phyloP scores from a whole-genome alignment of 2,113 vertebrate species.

The Peromyscus leucopus region DNA sequence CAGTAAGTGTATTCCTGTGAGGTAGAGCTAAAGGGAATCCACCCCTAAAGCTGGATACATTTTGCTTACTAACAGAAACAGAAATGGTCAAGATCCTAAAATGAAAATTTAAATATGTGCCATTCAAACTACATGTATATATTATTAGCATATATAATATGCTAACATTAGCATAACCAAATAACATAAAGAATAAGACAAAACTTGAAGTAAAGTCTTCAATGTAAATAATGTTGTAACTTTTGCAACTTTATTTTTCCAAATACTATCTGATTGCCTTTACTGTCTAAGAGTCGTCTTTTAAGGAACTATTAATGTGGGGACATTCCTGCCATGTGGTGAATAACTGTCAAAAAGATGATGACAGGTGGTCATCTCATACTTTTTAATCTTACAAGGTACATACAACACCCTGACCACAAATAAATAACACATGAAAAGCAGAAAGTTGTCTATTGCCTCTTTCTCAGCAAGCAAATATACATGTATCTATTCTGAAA shows the following conservation, averaged over 20 bases:
- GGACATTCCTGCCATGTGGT: not conserved
- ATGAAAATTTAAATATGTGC: constrained; percentile 72
- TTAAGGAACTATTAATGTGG: constrained; percentile 1
- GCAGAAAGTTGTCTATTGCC: not conserved
- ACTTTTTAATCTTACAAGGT: constrained; percentile 56
- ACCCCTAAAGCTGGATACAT: constrained; percentile 71
- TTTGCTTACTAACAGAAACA: constrained; percentile 82
- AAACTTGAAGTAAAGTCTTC: constrained; percentile 68
- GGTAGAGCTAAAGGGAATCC: constrained; percentile 62
- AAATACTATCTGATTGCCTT: constrained; percentile 11
- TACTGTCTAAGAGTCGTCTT: constrained; percentile 27
- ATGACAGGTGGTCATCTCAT: not conserved
- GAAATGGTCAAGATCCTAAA: constrained; percentile 79
- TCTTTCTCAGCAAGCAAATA: constrained; percentile 43
- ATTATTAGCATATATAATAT: not conserved
- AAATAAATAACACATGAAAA: constrained; percentile 52
- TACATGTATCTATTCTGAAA: constrained; percentile 42
- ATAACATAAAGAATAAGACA: constrained; percentile 47
- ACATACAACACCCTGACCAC: constrained; percentile 4
- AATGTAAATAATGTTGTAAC: not conserved
- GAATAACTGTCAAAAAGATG: constrained; percentile 43
- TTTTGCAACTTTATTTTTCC: constrained; percentile 52
- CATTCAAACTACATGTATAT: constrained; percentile 59
- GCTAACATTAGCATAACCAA: constrained; percentile 38
- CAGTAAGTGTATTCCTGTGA: constrained; percentile 78